Base-by-base conservation (phyloP, 2,888 invertebrate species). In the Gandaritis pyraliata region DNA sequence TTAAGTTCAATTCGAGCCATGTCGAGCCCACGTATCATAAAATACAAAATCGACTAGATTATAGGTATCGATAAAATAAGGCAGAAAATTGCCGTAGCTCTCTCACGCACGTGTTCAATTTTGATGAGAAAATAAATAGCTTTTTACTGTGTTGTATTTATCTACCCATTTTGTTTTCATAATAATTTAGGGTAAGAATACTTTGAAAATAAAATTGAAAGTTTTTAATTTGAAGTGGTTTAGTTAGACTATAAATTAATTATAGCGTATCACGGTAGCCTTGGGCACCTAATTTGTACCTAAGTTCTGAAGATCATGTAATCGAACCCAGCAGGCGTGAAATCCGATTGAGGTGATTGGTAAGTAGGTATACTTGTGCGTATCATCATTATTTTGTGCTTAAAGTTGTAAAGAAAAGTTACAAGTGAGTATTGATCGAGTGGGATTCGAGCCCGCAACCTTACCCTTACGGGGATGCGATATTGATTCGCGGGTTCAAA, bases 81-180 rank as follows among this genome's bases (percentile, higher is more conserved):
- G 48, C 55, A 60, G 55, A 51, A 33, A 58, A 45, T 47, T 57
- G 61, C 57, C 58, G 61, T 61, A 64, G 56, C 64, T 55, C 58
- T 61, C 64, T 61, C 55, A 50, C 45, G 58, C 43, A 59, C 45
- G 61, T 61, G 46, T 56, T 48, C 61, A 53, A 67, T 65, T 64
- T 62, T 23, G 50, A 30, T 43, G 58, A 46, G 29, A 64, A 65
- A 65, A 67, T 64, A 67, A 67, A 65, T 55, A 58, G 61, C 61
- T 54, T 64, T 58, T 46, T 50, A 46, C 56, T 60, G 48, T 43
- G 56, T 36, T 54, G 30, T 52, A 61, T 58, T 60, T 64, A 58
- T 54, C 58, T 56, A 61, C 51, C 23, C 53, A 50, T 50, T 54
- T 38, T 58, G 51, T 58, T 54, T 58, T 58, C 16, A 55, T 58